phyloP scores from a whole-genome alignment of 2,888 invertebrate species.

The Beris morrisii region DNA sequence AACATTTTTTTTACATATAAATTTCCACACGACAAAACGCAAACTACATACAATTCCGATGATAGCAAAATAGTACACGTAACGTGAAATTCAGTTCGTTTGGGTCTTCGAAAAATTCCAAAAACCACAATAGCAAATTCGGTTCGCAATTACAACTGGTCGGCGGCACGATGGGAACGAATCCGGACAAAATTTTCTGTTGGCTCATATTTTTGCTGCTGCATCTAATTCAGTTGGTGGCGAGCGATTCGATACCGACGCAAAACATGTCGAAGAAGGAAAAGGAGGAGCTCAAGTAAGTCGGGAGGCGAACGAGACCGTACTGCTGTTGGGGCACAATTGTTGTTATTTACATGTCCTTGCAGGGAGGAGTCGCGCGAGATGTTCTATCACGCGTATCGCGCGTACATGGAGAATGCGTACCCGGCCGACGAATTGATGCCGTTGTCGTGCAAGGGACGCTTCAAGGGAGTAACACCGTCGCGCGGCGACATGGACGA shows the following conservation, averaged over 20 bases:
- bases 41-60: too few relatives aligned
- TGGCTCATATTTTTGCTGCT: conserved; percentile 22
- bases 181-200: conserved; percentile 21
- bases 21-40: too few relatives aligned
- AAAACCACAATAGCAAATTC: too few relatives aligned
- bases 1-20: too few relatives aligned
- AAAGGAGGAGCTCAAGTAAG: conserved; percentile 66
- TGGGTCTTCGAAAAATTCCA: too few relatives aligned
- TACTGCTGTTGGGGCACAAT: conserved; percentile 7
- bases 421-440: conserved; percentile 98
- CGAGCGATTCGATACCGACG: conserved; percentile 48
- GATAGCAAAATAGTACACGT: too few relatives aligned
- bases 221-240: conserved; percentile 1
- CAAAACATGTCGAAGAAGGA: conserved; percentile 67
- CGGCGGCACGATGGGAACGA: conserved; percentile 8
- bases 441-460: conserved; percentile 93
- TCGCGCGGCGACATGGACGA: conserved; percentile 96
- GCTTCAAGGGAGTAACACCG: conserved; percentile 86
- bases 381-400: conserved; percentile 97
- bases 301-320: conserved; percentile 34
- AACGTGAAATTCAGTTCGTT: too few relatives aligned
- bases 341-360: conserved; percentile 38
- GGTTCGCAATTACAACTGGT: too few relatives aligned
- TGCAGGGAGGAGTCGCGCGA: conserved; percentile 84
- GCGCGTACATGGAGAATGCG: conserved; percentile 95